Conservation (phyloP, 2,113 vertebrate species). For the Ptilorrhoa leucosticta region DNA sequence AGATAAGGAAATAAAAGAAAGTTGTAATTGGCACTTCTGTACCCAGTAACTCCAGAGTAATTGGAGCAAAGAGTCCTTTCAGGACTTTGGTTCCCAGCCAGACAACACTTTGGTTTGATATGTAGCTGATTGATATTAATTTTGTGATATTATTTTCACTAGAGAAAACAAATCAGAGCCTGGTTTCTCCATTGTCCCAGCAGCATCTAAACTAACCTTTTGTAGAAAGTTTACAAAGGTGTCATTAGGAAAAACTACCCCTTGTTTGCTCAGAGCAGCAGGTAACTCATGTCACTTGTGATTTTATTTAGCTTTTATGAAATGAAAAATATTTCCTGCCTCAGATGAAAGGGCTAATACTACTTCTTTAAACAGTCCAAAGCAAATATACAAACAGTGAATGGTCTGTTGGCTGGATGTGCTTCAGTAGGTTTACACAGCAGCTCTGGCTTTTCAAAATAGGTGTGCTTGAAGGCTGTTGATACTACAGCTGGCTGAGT, state of each 20-base stretch:
- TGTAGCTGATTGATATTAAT: background rate
- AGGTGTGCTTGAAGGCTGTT: background rate
- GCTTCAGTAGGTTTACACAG: background rate
- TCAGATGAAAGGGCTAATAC: slow-evolving; percentile 8
- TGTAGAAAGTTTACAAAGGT: background rate
- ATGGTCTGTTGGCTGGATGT: background rate
- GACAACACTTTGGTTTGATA: background rate
- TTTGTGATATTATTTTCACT: background rate
- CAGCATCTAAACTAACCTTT: background rate
- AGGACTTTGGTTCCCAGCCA: background rate
- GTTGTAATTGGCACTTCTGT: background rate
- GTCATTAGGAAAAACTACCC: background rate
- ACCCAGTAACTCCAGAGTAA: background rate
- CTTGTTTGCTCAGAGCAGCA: slow-evolving; percentile 40
- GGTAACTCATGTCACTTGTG: background rate
- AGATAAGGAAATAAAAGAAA: background rate
- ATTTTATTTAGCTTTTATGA: slow-evolving; percentile 40
- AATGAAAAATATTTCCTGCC: background rate
- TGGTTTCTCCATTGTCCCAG: background rate
- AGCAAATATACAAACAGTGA: slow-evolving; percentile 45
- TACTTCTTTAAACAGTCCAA: slow-evolving; percentile 47
- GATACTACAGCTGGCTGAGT: background rate
- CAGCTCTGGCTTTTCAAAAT: background rate
- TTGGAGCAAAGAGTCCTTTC: background rate
- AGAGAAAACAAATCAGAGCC: background rate